These are phyloP conservation scores for Phyllostomus discolor DNA, from an alignment of 2,113 vertebrate genomes.

Conservation along the genomic window DNA sequence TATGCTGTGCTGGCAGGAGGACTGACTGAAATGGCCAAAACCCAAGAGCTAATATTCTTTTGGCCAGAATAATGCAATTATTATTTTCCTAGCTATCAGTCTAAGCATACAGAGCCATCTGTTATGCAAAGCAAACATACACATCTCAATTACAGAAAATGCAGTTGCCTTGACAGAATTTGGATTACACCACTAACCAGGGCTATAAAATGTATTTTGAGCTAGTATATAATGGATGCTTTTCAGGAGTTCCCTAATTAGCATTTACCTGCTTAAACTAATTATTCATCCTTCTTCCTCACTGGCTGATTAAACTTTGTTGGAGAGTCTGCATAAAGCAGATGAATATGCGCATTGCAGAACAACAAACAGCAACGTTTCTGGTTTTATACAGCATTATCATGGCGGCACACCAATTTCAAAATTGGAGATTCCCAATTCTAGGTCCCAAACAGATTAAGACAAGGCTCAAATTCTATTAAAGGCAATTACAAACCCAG, in stretches of 20 bases:
- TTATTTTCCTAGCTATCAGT: conserved; percentile 99
- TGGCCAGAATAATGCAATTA: conserved; percentile 98
- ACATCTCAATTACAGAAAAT: conserved; percentile 98
- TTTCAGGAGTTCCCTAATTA: conserved; percentile 87
- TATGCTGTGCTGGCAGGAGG: conserved; percentile 94
- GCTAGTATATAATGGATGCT: conserved; percentile 84
- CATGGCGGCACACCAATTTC: conserved; percentile 45
- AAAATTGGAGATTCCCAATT: conserved; percentile 64
- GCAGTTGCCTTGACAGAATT: conserved; percentile 93
- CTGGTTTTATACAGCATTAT: conserved; percentile 53
- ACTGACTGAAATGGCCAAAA: conserved; percentile 90
- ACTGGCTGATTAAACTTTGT: conserved; percentile 81
- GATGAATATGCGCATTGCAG: conserved; percentile 73
- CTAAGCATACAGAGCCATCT: conserved; percentile 98
- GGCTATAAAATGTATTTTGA: conserved; percentile 87
- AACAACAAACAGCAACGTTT: conserved; percentile 74
- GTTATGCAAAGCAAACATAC: conserved; percentile 94
- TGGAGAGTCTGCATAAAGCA: conserved; percentile 76
- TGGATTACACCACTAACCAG: conserved; percentile 87
- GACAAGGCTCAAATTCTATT: conserved; percentile 73
- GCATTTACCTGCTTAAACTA: conserved; percentile 89
- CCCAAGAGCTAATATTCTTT: conserved; percentile 99
- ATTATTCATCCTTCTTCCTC: conserved; percentile 84
- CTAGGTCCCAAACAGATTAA: conserved; percentile 73
- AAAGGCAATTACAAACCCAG: conserved; percentile 73